phyloP scores from a whole-genome alignment of 2,888 invertebrate genomes.

The Brachynemurus nebulosus region DNA sequence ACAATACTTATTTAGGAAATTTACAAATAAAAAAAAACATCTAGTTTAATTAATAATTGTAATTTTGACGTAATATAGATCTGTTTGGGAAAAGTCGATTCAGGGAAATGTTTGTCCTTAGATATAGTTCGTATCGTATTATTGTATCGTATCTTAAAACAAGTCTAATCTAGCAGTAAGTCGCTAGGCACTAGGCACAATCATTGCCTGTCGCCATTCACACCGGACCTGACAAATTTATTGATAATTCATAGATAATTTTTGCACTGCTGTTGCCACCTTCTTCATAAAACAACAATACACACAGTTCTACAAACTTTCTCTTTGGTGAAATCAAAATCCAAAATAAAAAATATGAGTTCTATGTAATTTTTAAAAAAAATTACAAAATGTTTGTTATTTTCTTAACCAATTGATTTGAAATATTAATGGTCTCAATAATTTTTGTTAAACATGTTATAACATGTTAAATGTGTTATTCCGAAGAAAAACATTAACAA shows the following conservation, averaged over 20 bases:
- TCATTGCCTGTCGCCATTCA: neutral
- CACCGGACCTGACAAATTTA: neutral
- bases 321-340: no score
- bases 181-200: slow-evolving; percentile 3
- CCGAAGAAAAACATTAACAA: no score
- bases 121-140: neutral
- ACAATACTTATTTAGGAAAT: slow-evolving; percentile 10
- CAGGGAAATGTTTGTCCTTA: slow-evolving; percentile 10
- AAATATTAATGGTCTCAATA: no score
- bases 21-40: slow-evolving; percentile 3
- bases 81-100: slow-evolving; percentile 8
- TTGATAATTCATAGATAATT: neutral
- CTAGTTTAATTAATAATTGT: slow-evolving; percentile 9
- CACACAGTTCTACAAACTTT: no score
- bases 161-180: slow-evolving; percentile 2
- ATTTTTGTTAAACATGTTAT: no score
- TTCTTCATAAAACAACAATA: neutral
- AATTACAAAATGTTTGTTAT: no score
- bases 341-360: no score
- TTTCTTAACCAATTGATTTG: no score
- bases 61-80: slow-evolving; percentile 7
- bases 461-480: no score
- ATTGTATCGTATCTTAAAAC: slow-evolving; percentile 5
- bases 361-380: no score
- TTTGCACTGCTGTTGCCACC: neutral